phyloP scores from a whole-genome alignment of 2,888 invertebrate species.

The Drosophila fulvimacula region DNA sequence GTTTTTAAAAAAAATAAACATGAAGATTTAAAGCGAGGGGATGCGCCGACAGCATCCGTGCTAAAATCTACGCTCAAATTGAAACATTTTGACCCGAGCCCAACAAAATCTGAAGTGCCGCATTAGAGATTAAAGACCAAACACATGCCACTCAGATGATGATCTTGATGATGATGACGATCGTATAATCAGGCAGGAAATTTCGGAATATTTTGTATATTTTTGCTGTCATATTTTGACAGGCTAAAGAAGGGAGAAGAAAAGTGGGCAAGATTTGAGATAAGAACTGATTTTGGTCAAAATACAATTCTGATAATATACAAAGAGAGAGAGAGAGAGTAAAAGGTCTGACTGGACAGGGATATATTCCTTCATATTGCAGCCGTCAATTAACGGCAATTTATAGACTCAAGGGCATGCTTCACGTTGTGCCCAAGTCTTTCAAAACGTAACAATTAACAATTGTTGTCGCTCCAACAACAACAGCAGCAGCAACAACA shows the following conservation, averaged over 20 bases:
- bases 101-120: slow-evolving; percentile 56
- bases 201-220: slow-evolving; percentile 1
- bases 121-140: slow-evolving; percentile 68
- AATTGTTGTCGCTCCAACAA: slow-evolving; percentile 67
- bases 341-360: not conserved
- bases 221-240: slow-evolving; percentile 62
- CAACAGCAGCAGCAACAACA: slow-evolving; percentile 40
- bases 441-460: slow-evolving; percentile 72
- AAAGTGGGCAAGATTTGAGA: slow-evolving; percentile 20
- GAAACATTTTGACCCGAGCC: slow-evolving; percentile 76
- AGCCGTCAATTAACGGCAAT: slow-evolving; percentile 68
- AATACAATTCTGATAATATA: not conserved
- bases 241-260: slow-evolving; percentile 18
- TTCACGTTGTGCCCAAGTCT: slow-evolving; percentile 14
- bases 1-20: slow-evolving; percentile 70
- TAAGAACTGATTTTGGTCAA: slow-evolving; percentile 7
- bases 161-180: slow-evolving; percentile 11
- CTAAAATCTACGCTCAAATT: slow-evolving; percentile 77
- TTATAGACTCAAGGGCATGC: slow-evolving; percentile 59
- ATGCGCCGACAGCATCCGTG: slow-evolving; percentile 68
- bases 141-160: slow-evolving; percentile 18
- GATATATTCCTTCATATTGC: slow-evolving; percentile 17
- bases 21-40: slow-evolving; percentile 52
- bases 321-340: not conserved
- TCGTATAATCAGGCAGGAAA: not conserved